These are phyloP conservation scores for Dolichallabes microphthalmus DNA, from an alignment of 2,113 vertebrate genomes.

Conservation along the genomic window DNA sequence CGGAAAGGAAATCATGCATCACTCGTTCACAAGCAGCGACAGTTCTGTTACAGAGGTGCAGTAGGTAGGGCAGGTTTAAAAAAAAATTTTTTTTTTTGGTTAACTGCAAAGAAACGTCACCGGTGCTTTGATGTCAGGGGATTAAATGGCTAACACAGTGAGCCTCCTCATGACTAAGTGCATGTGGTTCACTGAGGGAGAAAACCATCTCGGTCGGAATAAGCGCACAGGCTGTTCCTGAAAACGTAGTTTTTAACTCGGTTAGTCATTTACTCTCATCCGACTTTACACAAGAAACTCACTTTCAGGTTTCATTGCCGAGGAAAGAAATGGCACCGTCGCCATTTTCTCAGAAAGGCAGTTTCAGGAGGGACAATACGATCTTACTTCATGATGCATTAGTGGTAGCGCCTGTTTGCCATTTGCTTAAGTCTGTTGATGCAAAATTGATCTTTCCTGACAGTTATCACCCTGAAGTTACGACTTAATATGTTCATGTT, in stretches of 20 bases:
- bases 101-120: slow-evolving; percentile 15
- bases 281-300: slow-evolving; percentile 58
- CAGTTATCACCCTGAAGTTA: not conserved
- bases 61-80: not conserved
- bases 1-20: slow-evolving; percentile 25
- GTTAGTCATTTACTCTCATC: slow-evolving; percentile 63
- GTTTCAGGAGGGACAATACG: not conserved
- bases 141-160: slow-evolving; percentile 57
- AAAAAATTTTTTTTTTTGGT: not conserved
- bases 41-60: not conserved
- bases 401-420: slow-evolving; percentile 3
- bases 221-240: slow-evolving; percentile 51
- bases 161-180: slow-evolving; percentile 59
- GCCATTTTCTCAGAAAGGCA: not conserved
- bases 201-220: slow-evolving; percentile 55
- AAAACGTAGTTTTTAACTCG: slow-evolving; percentile 58
- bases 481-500: not conserved
- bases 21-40: not conserved
- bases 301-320: slow-evolving; percentile 36
- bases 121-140: slow-evolving; percentile 7
- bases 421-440: slow-evolving; percentile 33
- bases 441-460: not conserved
- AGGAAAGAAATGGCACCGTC: not conserved
- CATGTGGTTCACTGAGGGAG: slow-evolving; percentile 56
- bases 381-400: not conserved